phyloP scores from a whole-genome alignment of 2,888 invertebrate genomes.

The Stenurella melanura region DNA sequence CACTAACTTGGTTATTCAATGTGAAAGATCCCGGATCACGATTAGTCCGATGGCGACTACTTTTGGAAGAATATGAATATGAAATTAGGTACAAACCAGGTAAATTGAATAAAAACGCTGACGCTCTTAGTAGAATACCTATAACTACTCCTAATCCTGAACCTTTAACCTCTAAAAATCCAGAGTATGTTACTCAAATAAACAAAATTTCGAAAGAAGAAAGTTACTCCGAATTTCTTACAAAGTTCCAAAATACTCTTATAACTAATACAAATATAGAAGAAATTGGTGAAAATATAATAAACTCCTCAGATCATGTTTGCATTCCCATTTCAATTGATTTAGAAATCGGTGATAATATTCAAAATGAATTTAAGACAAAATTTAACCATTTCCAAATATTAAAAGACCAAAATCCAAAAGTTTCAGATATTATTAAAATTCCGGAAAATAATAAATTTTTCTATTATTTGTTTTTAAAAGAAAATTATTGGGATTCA shows the following conservation, averaged over 20 bases:
- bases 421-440: not conserved
- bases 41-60: too few relatives aligned
- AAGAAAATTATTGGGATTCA: conserved; percentile 24
- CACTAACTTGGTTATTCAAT: too few relatives aligned
- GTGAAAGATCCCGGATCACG: too few relatives aligned
- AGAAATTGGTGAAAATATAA: conserved; percentile 20
- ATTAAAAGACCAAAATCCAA: not conserved
- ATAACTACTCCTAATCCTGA: too few relatives aligned
- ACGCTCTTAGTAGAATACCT: too few relatives aligned
- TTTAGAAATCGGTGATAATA: conserved; percentile 14
- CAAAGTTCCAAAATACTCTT: conserved; percentile 2
- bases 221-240: conserved; percentile 16
- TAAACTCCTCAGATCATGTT: not conserved
- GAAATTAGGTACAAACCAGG: too few relatives aligned
- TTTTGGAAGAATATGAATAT: too few relatives aligned
- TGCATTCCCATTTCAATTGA: conserved; percentile 18
- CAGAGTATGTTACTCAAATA: too few relatives aligned
- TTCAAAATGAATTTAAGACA: conserved; percentile 5
- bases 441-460: conserved; percentile 29
- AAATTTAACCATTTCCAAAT: not conserved
- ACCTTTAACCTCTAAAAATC: too few relatives aligned
- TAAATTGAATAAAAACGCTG: too few relatives aligned
- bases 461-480: conserved; percentile 20
- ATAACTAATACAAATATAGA: conserved; percentile 13
- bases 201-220: not conserved